Evolutionary conservation across 1,140 invertebrate genomes (phyloP).

Genomic region (Fopius arisanus): DNA sequence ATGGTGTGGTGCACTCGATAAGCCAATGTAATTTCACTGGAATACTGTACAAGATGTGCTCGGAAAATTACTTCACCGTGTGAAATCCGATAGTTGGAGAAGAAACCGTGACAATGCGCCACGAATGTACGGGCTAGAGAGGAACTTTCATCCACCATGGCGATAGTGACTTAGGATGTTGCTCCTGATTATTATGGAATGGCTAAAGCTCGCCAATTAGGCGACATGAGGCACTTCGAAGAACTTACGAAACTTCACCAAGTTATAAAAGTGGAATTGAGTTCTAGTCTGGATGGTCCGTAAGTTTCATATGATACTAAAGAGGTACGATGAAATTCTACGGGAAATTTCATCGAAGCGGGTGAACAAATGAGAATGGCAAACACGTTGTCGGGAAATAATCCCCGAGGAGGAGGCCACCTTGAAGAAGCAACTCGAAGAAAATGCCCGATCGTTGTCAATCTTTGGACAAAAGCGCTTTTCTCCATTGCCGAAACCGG

Average conservation of each 20-base stretch:
- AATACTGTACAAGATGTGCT: conserved; percentile 34
- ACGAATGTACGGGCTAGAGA: not conserved
- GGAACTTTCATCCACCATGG: not conserved
- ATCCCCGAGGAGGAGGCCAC: too few species aligned
- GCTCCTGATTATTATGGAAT: conserved; percentile 9
- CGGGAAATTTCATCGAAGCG: too few species aligned
- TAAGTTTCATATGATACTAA: too few species aligned
- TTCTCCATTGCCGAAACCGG: not conserved
- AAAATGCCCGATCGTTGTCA: not conserved
- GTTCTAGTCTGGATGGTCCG: conserved; percentile 32
- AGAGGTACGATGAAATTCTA: too few species aligned
- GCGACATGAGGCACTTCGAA: conserved; percentile 47
- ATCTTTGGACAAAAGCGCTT: too few species aligned
- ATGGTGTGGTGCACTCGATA: conserved; percentile 33
- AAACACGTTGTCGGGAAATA: too few species aligned
- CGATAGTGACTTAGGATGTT: not conserved
- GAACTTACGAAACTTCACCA: conserved; percentile 45
- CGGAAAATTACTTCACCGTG: conserved; percentile 38
- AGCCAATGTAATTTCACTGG: conserved; percentile 38
- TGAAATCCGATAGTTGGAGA: conserved; percentile 20
- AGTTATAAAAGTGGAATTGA: conserved; percentile 60
- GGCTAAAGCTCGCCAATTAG: conserved; percentile 47
- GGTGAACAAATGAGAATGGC: too few species aligned
- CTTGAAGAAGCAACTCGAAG: not conserved
- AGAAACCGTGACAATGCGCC: not conserved